Conservation (phyloP, 1,140 invertebrate genomes). For the Drosophila sturtevanti region DNA sequence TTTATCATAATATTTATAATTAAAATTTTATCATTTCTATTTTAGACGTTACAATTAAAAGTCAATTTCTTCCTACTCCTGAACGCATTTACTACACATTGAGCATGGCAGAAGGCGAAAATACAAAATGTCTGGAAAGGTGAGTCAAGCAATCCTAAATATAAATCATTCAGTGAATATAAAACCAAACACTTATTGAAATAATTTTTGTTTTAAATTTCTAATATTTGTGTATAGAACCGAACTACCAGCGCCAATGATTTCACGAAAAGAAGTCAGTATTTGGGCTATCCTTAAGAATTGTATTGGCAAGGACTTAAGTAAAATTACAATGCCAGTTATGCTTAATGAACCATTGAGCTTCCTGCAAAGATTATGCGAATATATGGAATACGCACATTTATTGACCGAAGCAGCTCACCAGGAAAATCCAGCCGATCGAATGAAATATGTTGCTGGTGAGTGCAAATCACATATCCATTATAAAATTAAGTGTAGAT, state of each 20-base stretch:
- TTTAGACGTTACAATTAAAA: neutral
- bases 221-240: conserved; percentile 84
- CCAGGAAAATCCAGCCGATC: conserved; percentile 89
- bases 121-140: conserved; percentile 11
- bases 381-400: conserved; percentile 97
- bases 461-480: conserved; percentile 22
- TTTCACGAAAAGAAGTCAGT: conserved; percentile 94
- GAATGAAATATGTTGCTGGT: conserved; percentile 89
- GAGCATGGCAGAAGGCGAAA: conserved; percentile 10
- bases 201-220: neutral
- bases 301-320: conserved; percentile 97
- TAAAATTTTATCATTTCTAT: neutral
- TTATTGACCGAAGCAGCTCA: conserved; percentile 91
- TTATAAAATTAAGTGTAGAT: neutral
- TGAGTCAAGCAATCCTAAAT: neutral
- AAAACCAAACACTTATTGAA: conserved; percentile 41
- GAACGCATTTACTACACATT: neutral
- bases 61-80: conserved; percentile 8
- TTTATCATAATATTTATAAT: neutral
- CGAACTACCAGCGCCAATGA: conserved; percentile 92
- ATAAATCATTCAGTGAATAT: neutral
- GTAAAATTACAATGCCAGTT: conserved; percentile 98
- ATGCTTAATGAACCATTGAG: conserved; percentile 98
- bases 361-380: conserved; percentile 96
- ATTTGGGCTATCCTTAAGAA: conserved; percentile 97